A percentile compares a stretch with the other conserved stretches of the same genome.
These are phyloP conservation scores for Parnassius smintheus DNA, from an alignment of 2,888 invertebrate species.

Conservation along the genomic window DNA sequence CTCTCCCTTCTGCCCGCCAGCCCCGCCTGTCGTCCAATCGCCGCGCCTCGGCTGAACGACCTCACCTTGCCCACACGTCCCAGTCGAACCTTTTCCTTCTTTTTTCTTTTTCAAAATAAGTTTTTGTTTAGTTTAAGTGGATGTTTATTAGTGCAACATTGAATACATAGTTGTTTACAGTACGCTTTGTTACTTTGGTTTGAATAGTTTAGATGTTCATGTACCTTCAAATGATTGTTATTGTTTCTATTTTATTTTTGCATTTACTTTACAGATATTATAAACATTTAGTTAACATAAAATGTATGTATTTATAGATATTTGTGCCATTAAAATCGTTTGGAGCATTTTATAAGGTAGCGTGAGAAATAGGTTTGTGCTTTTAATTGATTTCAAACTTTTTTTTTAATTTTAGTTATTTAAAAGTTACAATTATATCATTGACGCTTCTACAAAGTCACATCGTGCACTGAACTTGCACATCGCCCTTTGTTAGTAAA, in stretches of 20 bases:
- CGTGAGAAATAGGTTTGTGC: too few species aligned
- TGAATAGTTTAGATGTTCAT: not conserved
- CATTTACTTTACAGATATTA: not conserved
- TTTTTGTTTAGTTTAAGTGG: conserved; percentile 11
- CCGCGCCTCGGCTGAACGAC: conserved; percentile 58
- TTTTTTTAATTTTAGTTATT: not conserved
- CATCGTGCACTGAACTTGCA: conserved; percentile 48
- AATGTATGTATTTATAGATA: too few species aligned
- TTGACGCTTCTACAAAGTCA: conserved; percentile 63
- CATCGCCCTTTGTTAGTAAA: conserved; percentile 70
- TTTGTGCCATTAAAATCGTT: too few species aligned
- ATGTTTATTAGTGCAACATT: conserved; percentile 1
- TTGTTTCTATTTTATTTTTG: not conserved
- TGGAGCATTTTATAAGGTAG: too few species aligned
- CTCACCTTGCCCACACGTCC: conserved; percentile 77
- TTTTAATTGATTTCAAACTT: too few species aligned
- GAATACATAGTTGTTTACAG: conserved; percentile 41
- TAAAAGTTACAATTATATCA: not conserved
- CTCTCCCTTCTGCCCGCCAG: conserved; percentile 67
- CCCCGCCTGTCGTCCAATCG: conserved; percentile 69
- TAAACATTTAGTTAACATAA: too few species aligned
- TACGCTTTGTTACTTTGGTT: conserved; percentile 15
- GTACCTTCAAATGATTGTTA: not conserved
- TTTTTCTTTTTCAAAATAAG: conserved; percentile 32
- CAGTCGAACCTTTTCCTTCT: conserved; percentile 61